These are phyloP conservation scores for Chionis minor DNA, from an alignment of 2,113 vertebrate species.

Conservation along the genomic window DNA sequence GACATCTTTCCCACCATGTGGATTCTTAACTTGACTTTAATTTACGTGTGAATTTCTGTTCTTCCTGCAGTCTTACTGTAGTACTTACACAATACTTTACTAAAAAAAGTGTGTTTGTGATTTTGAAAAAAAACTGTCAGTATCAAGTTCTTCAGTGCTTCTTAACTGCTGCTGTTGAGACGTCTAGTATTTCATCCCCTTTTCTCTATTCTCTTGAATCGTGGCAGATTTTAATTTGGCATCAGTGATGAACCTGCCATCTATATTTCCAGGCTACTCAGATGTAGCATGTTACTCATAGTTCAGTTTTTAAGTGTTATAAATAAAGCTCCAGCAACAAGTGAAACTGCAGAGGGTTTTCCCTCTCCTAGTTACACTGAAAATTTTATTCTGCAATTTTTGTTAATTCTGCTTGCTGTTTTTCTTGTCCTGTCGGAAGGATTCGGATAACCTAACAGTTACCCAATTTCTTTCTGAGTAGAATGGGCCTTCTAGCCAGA, in stretches of 20 bases:
- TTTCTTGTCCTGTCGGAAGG: background rate
- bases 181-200: background rate
- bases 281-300: background rate
- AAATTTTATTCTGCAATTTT: background rate
- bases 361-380: background rate
- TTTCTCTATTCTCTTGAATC: background rate
- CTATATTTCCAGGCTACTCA: background rate
- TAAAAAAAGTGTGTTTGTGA: background rate
- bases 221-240: background rate
- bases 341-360: background rate
- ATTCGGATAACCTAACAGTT: slow-evolving; percentile 18
- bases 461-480: slow-evolving; percentile 47
- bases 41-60: background rate
- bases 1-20: background rate
- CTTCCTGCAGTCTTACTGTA: background rate
- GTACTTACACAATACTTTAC: background rate
- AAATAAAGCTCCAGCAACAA: background rate
- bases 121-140: background rate
- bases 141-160: background rate
- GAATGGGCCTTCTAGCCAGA: slow-evolving; percentile 74
- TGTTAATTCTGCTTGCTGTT: background rate
- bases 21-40: background rate
- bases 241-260: background rate
- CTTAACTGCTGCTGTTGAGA: background rate
- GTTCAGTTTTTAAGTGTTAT: background rate